Base-by-base conservation (phyloP, 2,888 invertebrate species). In the Tuta absoluta region DNA sequence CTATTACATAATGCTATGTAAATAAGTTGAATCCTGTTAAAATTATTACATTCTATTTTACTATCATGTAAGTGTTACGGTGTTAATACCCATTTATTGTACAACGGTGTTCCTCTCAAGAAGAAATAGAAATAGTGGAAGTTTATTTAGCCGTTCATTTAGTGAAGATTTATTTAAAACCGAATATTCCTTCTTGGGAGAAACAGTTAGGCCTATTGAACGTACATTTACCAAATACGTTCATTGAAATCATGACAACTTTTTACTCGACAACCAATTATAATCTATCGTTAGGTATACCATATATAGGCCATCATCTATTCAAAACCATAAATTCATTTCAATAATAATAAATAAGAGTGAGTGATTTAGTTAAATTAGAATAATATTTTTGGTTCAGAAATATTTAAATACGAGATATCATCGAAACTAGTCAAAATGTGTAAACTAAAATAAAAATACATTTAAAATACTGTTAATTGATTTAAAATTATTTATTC, bases 41-140 rank as follows among this genome's bases (percentile, higher is more conserved):
- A 89, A 81, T 87, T 89, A 87, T 87, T 85, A 90, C 91, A 91
- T 90, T 91, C 91, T 91, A 91, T 91, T 90, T 90, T 89, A 90
- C 80, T 90, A 89, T 84, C 78, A 73, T 80, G 75, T 89, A 91
- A 91, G 90, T 91, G 90, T 91, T 91, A 87, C 84, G 82, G 80
- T 86, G 84, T 87, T 86, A 81, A 88, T 88, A 89, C 85, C 83
- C 82, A 84, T 88, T 83, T 85, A 87, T 83, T 81, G 79, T 81
- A 80, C 75, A 75, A 77, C 76, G 69, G 72, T 71, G 83, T 84
- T 88, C 85, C 85, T 88, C 82, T 67, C 68, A 62, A 71, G 79
- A 80, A 77, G 80, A 61, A 71, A 78, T 79, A 77, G 79, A 82
- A 76, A 79, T 66, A 68, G 38, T 53, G 62, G 41, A 64, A 68